These are phyloP conservation scores for Arrhamphus sclerolepis DNA, from an alignment of 2,797 vertebrate genomes.

Conservation along the genomic window DNA sequence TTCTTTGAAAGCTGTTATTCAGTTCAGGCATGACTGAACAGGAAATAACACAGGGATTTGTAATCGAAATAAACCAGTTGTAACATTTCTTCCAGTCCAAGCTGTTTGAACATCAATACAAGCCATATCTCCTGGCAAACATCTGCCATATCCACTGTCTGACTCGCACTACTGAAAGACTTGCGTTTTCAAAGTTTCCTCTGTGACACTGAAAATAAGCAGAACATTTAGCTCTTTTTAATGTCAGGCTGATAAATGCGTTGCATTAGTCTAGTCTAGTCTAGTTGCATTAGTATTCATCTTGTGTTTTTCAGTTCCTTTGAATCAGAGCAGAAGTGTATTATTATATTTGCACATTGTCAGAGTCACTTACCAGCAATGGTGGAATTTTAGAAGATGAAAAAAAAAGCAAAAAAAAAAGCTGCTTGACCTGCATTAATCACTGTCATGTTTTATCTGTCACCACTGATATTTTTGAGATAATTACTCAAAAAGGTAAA, in stretches of 20 bases:
- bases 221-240: conserved; percentile 50
- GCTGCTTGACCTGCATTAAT: conserved; percentile 53
- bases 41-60: conserved; percentile 16
- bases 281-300: conserved; percentile 67
- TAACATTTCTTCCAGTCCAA: conserved; percentile 29
- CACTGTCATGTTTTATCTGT: conserved; percentile 19
- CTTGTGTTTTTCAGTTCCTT: conserved; percentile 30
- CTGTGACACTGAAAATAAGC: conserved; percentile 49
- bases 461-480: conserved; percentile 39
- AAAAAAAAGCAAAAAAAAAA: conserved; percentile 34
- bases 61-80: conserved; percentile 25
- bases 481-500: conserved; percentile 23
- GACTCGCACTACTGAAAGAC: conserved; percentile 40
- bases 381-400: conserved; percentile 46
- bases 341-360: conserved; percentile 66
- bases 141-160: conserved; percentile 54
- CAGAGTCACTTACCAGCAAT: conserved; percentile 50
- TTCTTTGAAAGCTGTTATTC: not conserved
- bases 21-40: not conserved
- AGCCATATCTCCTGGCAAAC: conserved; percentile 63
- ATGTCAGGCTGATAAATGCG: conserved; percentile 61
- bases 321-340: conserved; percentile 72
- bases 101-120: conserved; percentile 41
- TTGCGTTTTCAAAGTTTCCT: conserved; percentile 54
- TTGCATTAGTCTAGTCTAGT: too few relatives aligned